phyloP scores from a whole-genome alignment of 2,888 invertebrate species.

The Chironomus tentans region DNA sequence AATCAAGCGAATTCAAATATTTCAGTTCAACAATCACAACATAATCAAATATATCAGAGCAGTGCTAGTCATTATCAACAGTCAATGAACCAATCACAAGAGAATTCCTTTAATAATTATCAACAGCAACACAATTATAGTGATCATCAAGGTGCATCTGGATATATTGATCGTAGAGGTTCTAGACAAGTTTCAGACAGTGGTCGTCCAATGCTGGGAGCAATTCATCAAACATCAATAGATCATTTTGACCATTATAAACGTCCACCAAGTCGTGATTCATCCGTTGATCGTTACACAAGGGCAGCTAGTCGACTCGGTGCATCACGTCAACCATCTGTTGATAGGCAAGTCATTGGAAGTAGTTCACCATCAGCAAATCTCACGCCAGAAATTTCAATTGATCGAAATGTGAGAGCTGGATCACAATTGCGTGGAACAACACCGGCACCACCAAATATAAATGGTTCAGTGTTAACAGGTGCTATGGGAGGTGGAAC shows the following conservation, averaged over 20 bases:
- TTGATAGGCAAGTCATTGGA: slow-evolving; percentile 52
- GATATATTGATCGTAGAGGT: slow-evolving; percentile 39
- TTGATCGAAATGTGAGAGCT: slow-evolving; percentile 44
- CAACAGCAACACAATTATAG: slow-evolving; percentile 14
- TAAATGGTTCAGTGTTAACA: slow-evolving; percentile 58
- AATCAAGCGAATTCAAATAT: slow-evolving; percentile 29
- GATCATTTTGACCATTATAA: slow-evolving; percentile 94
- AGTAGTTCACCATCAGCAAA: slow-evolving; percentile 30
- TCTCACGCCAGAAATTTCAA: slow-evolving; percentile 25
- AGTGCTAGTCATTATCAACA: slow-evolving; percentile 33
- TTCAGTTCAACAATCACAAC: slow-evolving; percentile 29
- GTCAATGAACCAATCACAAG: slow-evolving; percentile 31
- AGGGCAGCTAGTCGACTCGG: slow-evolving; percentile 56
- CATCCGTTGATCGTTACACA: slow-evolving; percentile 73
- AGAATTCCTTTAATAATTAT: slow-evolving; percentile 12
- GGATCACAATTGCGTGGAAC: slow-evolving; percentile 47
- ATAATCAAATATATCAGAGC: slow-evolving; percentile 36
- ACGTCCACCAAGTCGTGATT: slow-evolving; percentile 78
- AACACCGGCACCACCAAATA: slow-evolving; percentile 43
- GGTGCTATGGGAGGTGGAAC: slow-evolving; percentile 39
- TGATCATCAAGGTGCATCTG: slow-evolving; percentile 4
- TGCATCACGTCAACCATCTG: slow-evolving; percentile 66
- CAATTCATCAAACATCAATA: slow-evolving; percentile 56
- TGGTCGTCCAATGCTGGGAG: slow-evolving; percentile 45
- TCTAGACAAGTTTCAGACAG: slow-evolving; percentile 45